phyloP scores from a whole-genome alignment of 2,113 vertebrate species.

The Melozone crissalis region DNA sequence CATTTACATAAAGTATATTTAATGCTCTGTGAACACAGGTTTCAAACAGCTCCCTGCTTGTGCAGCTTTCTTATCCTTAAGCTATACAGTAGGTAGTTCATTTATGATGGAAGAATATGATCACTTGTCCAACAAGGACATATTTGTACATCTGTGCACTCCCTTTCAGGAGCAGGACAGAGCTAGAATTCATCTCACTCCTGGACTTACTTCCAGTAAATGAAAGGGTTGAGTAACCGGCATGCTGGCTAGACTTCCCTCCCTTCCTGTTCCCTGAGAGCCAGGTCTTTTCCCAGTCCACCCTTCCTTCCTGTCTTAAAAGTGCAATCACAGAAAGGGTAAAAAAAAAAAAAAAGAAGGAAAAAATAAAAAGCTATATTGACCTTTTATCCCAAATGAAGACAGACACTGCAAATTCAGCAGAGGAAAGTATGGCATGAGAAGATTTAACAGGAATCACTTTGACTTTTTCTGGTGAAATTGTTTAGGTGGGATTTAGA shows the following conservation, averaged over 20 bases:
- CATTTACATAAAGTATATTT: slow-evolving; percentile 70
- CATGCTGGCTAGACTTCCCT: slow-evolving; percentile 81
- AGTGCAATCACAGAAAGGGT: slow-evolving; percentile 61
- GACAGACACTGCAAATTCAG: slow-evolving; percentile 14
- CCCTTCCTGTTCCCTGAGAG: slow-evolving; percentile 87
- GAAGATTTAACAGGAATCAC: slow-evolving; percentile 17
- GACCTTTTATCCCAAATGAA: slow-evolving; percentile 61
- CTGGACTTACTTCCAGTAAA: slow-evolving; percentile 78
- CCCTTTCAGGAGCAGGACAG: slow-evolving; percentile 84
- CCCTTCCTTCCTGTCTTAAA: slow-evolving; percentile 88
- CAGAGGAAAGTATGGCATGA: not conserved
- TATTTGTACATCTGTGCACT: slow-evolving; percentile 81
- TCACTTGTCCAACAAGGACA: slow-evolving; percentile 83
- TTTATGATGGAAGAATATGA: slow-evolving; percentile 81
- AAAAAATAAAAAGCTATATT: not conserved
- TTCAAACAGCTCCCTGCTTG: slow-evolving; percentile 73
- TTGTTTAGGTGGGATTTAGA: not conserved
- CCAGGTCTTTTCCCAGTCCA: slow-evolving; percentile 77
- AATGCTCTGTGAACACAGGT: slow-evolving; percentile 56
- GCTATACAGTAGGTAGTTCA: slow-evolving; percentile 79
- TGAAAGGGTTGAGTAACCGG: slow-evolving; percentile 85
- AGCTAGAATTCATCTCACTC: slow-evolving; percentile 87
- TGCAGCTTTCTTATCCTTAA: slow-evolving; percentile 67
- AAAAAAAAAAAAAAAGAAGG: too few relatives aligned
- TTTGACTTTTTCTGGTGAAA: slow-evolving; percentile 22